Conservation (phyloP, 2,888 invertebrate species). For the Cantharis rustica region DNA sequence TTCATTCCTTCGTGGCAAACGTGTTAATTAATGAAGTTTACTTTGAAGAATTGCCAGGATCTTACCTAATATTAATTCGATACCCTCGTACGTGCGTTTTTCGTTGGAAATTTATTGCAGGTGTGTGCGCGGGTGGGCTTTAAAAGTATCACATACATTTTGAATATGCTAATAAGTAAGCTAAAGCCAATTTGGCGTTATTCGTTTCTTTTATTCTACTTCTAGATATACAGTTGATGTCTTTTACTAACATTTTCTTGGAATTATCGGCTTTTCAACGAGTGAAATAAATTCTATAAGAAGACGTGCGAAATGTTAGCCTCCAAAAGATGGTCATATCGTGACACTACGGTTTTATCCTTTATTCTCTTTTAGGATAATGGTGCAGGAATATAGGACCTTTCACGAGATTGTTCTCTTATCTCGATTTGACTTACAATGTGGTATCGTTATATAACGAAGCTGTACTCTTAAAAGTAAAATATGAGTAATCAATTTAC, state of each 20-base stretch:
- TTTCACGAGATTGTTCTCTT: conserved; percentile 29
- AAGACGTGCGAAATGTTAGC: conserved; percentile 47
- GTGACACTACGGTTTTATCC: conserved; percentile 38
- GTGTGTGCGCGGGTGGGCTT: background rate
- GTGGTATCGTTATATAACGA: conserved; percentile 15
- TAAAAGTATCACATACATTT: background rate
- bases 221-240: conserved; percentile 42
- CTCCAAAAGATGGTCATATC: conserved; percentile 41
- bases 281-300: conserved; percentile 44
- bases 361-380: conserved; percentile 38
- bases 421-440: conserved; percentile 26
- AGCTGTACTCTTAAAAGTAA: conserved; percentile 7
- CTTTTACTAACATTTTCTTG: conserved; percentile 41
- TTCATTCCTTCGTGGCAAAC: conserved; percentile 30
- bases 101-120: background rate
- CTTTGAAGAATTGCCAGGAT: conserved; percentile 23
- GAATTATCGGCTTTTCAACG: conserved; percentile 45
- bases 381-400: conserved; percentile 28
- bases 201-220: conserved; percentile 41
- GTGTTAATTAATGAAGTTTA: conserved; percentile 40
- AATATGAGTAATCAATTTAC: background rate
- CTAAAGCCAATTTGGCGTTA: conserved; percentile 33
- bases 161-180: background rate
- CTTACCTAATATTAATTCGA: background rate
- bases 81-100: background rate